A percentile compares a stretch with the other conserved stretches of the same genome.
phyloP scores from a whole-genome alignment of 2,797 vertebrate species.

The Phylloscopus collybita region DNA sequence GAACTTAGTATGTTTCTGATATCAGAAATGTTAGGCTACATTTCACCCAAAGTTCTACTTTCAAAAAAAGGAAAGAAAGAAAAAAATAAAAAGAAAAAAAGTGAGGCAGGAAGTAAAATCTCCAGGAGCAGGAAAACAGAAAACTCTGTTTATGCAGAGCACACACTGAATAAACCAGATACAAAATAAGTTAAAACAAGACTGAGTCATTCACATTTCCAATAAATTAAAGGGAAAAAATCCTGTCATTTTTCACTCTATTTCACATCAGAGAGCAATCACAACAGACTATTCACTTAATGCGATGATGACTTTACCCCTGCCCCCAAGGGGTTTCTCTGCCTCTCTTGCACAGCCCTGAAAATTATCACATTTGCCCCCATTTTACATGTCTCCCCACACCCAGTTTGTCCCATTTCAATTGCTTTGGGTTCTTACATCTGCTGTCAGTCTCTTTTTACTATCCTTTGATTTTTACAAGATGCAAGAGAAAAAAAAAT shows the following conservation, averaged over 20 bases:
- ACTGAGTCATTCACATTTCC: constrained; percentile 32
- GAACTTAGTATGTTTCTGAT: not conserved
- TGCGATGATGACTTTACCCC: constrained; percentile 31
- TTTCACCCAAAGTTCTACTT: not conserved
- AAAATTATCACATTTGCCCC: constrained; percentile 36
- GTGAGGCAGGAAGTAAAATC: not conserved
- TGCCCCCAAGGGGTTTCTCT: constrained; percentile 40
- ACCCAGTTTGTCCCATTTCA: not conserved
- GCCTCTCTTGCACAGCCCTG: constrained; percentile 25
- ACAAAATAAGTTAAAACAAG: constrained; percentile 1
- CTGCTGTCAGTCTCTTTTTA: not conserved
- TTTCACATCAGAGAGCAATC: constrained; percentile 68
- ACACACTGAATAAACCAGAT: not conserved
- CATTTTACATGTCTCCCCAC: not conserved
- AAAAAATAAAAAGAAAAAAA: too few relatives aligned
- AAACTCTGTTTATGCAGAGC: not conserved
- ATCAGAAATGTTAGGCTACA: not conserved
- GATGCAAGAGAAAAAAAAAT: not conserved
- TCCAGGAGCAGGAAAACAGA: not conserved
- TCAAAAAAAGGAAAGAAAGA: not conserved
- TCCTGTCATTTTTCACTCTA: constrained; percentile 42
- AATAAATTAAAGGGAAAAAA: constrained; percentile 50
- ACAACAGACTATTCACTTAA: constrained; percentile 55
- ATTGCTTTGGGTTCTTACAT: not conserved
- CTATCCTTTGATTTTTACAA: constrained; percentile 16